Evolutionary conservation across 92 coral and sea anemone species (phyloP), one percentile per base, ranked within the genome.

Genomic region (Zoanthus sociatus): DNA sequence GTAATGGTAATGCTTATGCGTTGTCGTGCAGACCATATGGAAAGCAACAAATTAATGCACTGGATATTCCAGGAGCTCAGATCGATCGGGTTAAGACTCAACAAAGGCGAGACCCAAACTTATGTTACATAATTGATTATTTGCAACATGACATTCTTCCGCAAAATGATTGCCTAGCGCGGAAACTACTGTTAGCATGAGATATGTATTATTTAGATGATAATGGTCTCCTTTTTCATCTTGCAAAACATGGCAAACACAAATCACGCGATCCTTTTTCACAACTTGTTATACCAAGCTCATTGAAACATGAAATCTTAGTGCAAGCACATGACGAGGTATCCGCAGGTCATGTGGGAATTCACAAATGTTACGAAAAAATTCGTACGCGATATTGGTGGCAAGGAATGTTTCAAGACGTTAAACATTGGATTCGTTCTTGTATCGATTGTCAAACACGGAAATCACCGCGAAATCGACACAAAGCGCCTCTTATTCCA

Each of bases 331-430:
- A 93, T 70, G 95, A 90, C 32, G 84, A 86, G 33, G 78, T 90
- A 7, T 26, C 84, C 1, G 94, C 92, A 0, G 94, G 96, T 50
- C 94, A 93, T 76, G 58, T 93, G 12, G 94, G 96, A 11, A 33
- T 85, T 7, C 89, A 84, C 16, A 93, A 93, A 70, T 88, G 92
- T 13, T 93, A 90, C 21, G 90, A 78, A 15, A 90, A 93, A 61
- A 60, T 93, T 2, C 61, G 89, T 9, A 84, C 67, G 17, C 86
- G 88, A 0, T 93, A 78, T 78, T 93, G 83, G 70, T 91, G 92
- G 94, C 70, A 67, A 11, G 91, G 90, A 18, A 93, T 90, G 95
- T 90, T 79, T 60, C 87, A 84, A 20, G 93, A 93, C 66, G 78
- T 84, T n/a, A 83, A 78, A 26, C 82, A 77, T 12, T 77, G 82